Conservation (phyloP, 2,797 vertebrate species). For the Ispidina picta region DNA sequence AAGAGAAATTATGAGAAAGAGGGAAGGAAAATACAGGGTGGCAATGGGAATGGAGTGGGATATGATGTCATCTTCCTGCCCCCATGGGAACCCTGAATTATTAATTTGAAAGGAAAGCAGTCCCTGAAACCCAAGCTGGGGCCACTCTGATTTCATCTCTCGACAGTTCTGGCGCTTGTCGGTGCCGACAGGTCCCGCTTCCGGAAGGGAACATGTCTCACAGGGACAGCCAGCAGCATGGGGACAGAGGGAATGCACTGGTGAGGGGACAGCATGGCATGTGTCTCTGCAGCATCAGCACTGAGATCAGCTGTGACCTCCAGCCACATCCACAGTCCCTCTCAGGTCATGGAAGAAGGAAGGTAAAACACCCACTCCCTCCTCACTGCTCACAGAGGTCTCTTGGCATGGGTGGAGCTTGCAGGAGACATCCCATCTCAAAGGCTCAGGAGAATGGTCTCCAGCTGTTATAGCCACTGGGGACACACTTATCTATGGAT, state of each 20-base stretch:
- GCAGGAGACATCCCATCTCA: rapidly evolving
- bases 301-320: neutral
- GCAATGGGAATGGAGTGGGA: neutral
- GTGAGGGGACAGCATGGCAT: rapidly evolving
- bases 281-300: neutral
- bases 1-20: neutral
- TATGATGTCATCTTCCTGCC: constrained; percentile 41
- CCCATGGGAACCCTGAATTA: constrained; percentile 48
- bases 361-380: rapidly evolving
- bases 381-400: rapidly evolving
- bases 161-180: constrained; percentile 13
- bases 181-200: neutral
- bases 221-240: neutral
- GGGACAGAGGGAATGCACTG: rapidly evolving
- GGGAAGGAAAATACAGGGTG: neutral
- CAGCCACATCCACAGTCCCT: neutral
- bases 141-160: constrained; percentile 62
- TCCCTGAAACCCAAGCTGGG: constrained; percentile 45
- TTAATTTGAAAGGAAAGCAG: constrained; percentile 44
- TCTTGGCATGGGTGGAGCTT: neutral
- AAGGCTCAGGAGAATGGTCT: rapidly evolving
- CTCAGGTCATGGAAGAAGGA: neutral
- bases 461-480: neutral
- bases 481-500: rapidly evolving
- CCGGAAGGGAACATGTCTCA: neutral